phyloP scores from a whole-genome alignment of 2,113 vertebrate genomes.

The Caracal caracal region DNA sequence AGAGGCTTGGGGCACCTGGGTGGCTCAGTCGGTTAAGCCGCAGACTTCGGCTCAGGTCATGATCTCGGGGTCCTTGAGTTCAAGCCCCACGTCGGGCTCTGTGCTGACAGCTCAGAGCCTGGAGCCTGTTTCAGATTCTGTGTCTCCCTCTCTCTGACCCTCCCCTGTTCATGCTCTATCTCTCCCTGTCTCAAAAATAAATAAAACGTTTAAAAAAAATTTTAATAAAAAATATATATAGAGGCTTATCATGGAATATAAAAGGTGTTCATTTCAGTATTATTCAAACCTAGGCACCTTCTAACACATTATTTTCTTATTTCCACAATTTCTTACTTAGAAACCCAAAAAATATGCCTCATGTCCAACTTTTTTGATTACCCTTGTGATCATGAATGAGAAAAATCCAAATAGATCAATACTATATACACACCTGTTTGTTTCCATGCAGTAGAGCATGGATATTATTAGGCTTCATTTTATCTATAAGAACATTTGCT shows the following conservation, averaged over 20 bases:
- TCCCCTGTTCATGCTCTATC: no score
- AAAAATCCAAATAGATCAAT: background rate
- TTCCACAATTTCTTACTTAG: background rate
- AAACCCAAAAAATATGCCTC: background rate
- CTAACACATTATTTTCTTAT: background rate
- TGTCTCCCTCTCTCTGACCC: no score
- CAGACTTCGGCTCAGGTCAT: no score
- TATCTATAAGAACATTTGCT: background rate
- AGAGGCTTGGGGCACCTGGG: background rate
- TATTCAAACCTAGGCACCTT: background rate
- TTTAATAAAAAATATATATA: background rate
- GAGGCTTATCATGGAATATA: background rate
- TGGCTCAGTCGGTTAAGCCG: no score
- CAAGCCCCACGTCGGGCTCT: no score
- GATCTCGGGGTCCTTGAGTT: no score
- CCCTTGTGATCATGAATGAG: background rate
- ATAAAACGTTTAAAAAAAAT: no score
- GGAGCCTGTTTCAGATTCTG: no score
- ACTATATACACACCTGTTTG: background rate
- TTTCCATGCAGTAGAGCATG: background rate
- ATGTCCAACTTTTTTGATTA: background rate
- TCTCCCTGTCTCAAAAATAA: no score
- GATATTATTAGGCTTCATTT: background rate
- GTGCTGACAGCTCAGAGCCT: no score
- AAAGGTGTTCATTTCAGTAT: background rate